Evolutionary conservation across 2,888 invertebrate species (phyloP).

Genomic region (Scrobipalpa costella): DNA sequence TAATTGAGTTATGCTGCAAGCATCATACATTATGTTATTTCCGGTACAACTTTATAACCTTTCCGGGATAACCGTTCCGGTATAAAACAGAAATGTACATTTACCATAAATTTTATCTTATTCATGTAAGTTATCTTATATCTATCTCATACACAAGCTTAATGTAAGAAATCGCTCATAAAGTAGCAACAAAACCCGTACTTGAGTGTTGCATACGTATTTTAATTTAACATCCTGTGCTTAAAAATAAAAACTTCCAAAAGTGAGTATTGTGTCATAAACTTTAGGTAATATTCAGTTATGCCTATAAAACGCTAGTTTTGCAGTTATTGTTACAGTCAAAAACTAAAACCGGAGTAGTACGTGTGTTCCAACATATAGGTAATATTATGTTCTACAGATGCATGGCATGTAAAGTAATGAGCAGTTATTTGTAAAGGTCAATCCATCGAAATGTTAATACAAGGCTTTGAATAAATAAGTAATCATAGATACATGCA

Average conservation of each 20-base stretch:
- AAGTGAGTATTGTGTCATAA: background rate
- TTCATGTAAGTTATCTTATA: background rate
- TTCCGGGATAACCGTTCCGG: too few species aligned
- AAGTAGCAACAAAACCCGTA: slow-evolving; percentile 20
- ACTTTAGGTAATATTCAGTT: background rate
- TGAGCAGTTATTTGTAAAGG: slow-evolving; percentile 6
- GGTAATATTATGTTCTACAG: slow-evolving; percentile 52
- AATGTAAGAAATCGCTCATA: slow-evolving; percentile 6
- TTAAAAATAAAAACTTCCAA: background rate
- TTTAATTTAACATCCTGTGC: slow-evolving; percentile 4
- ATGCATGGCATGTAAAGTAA: slow-evolving; percentile 62
- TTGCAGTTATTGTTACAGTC: background rate
- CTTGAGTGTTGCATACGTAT: background rate
- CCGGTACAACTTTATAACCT: background rate
- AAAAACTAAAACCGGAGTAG: background rate
- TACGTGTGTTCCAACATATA: background rate
- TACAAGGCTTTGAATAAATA: slow-evolving; percentile 1
- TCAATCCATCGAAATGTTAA: background rate
- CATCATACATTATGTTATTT: background rate
- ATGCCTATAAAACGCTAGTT: background rate
- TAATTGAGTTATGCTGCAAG: background rate
- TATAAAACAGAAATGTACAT: background rate
- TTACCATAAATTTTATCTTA: background rate
- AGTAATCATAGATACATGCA: background rate
- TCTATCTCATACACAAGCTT: slow-evolving; percentile 1